phyloP scores from a whole-genome alignment of 2,888 invertebrate species.

The Corbicula japonica region DNA sequence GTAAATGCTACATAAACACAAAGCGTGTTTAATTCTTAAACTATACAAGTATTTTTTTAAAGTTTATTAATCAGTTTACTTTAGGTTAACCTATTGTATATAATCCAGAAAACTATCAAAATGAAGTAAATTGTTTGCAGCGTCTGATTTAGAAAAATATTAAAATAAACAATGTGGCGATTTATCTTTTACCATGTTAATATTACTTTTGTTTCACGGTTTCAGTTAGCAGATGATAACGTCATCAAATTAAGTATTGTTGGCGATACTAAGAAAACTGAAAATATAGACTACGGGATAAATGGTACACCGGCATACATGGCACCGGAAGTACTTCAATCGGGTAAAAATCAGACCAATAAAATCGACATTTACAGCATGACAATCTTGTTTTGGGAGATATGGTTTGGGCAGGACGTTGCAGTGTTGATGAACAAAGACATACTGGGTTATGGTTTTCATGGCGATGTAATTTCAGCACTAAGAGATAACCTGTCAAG shows the following conservation, averaged over 20 bases:
- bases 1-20: too few species aligned
- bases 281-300: conserved; percentile 69
- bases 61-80: too few species aligned
- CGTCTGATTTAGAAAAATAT: too few species aligned
- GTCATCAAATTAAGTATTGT: conserved; percentile 77
- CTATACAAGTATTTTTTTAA: too few species aligned
- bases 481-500: conserved; percentile 46
- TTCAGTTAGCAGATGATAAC: too few species aligned
- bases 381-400: conserved; percentile 77
- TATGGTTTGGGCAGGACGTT: conserved; percentile 80
- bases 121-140: too few species aligned
- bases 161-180: too few species aligned
- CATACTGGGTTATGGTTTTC: conserved; percentile 34
- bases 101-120: too few species aligned
- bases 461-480: conserved; percentile 50
- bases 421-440: conserved; percentile 67
- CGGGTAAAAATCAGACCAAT: conserved; percentile 68
- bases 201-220: too few species aligned
- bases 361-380: conserved; percentile 76
- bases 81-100: too few species aligned
- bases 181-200: too few species aligned
- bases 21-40: too few species aligned
- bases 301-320: conserved; percentile 77
- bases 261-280: conserved; percentile 77
- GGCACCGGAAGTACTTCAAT: conserved; percentile 78